Conservation (phyloP, 2,113 vertebrate genomes). For the Nyctereutes procyonoides region DNA sequence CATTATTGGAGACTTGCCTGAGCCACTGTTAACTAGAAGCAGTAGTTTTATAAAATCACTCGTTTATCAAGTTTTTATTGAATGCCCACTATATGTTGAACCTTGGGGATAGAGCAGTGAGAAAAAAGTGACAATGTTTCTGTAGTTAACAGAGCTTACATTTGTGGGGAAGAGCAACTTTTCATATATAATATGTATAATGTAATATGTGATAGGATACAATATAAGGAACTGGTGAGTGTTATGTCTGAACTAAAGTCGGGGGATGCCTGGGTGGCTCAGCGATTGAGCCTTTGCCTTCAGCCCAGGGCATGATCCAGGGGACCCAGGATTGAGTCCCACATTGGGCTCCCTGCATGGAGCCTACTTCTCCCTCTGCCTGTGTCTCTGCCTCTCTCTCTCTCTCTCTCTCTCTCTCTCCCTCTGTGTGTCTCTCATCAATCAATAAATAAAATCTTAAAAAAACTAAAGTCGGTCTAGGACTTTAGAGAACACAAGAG, state of each 20-base stretch:
- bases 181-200: not conserved
- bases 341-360: too few relatives aligned
- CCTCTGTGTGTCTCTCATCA: too few relatives aligned
- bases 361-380: too few relatives aligned
- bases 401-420: too few relatives aligned
- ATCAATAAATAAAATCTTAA: too few relatives aligned
- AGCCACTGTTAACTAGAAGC: constrained; percentile 52
- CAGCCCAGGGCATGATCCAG: too few relatives aligned
- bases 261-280: too few relatives aligned
- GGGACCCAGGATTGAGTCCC: too few relatives aligned
- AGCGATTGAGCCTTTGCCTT: too few relatives aligned
- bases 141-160: not conserved
- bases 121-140: not conserved
- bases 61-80: constrained; percentile 62
- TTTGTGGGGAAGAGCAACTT: not conserved
- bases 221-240: not conserved
- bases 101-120: not conserved
- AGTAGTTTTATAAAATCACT: constrained; percentile 45
- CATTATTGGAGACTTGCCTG: constrained; percentile 19
- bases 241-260: not conserved
- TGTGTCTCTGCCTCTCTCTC: too few relatives aligned
- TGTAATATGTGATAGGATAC: not conserved
- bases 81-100: not conserved
- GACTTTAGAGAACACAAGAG: not conserved
- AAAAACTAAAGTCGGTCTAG: not conserved